Conservation (phyloP, 2,888 invertebrate genomes). For the Abrostola tripartita region DNA sequence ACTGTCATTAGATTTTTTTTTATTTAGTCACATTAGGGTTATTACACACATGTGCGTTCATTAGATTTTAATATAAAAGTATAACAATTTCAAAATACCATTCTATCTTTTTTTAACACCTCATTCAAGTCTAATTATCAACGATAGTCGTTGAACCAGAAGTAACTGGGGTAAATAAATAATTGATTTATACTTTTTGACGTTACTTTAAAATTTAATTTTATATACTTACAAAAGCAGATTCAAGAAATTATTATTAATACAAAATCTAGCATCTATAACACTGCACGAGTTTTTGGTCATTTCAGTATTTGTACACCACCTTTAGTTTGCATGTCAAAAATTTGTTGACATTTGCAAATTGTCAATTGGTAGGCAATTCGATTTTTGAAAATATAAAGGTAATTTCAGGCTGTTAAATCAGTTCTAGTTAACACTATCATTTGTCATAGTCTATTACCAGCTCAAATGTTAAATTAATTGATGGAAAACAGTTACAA, state of each 20-base stretch:
- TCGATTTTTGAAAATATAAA: slow-evolving; percentile 41
- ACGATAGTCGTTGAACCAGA: too few species aligned
- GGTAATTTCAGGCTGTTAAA: slow-evolving; percentile 26
- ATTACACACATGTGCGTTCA: background rate
- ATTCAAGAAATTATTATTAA: too few species aligned
- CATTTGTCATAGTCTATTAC: background rate
- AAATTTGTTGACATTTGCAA: slow-evolving; percentile 1
- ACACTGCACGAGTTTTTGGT: too few species aligned
- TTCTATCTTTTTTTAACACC: too few species aligned
- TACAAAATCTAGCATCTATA: too few species aligned
- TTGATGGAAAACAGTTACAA: background rate
- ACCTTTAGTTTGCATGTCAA: background rate
- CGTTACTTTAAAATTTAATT: too few species aligned
- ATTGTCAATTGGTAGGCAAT: slow-evolving; percentile 3
- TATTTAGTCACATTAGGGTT: background rate
- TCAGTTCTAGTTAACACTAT: background rate
- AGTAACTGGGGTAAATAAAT: too few species aligned
- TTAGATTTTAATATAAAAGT: background rate
- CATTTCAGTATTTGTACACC: too few species aligned
- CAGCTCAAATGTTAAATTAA: background rate
- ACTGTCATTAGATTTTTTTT: background rate
- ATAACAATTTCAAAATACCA: too few species aligned
- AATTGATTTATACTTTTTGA: too few species aligned
- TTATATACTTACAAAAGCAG: too few species aligned
- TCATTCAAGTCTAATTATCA: too few species aligned